A percentile compares a stretch with the other conserved stretches of the same genome.
These are phyloP conservation scores for Temnothorax ravouxi DNA, from an alignment of 2,888 invertebrate genomes.

Conservation along the genomic window DNA sequence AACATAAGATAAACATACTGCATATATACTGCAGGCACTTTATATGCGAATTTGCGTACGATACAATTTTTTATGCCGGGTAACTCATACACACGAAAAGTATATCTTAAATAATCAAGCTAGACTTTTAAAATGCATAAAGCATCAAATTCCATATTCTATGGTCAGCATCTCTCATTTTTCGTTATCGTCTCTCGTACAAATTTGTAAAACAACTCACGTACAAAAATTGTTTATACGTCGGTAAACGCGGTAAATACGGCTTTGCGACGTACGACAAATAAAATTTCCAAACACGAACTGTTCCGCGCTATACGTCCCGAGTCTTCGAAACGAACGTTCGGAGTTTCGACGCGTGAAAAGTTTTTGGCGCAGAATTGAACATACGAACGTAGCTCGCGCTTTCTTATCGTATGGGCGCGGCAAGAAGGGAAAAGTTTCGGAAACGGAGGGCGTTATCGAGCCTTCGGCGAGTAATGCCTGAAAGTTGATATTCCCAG, in stretches of 20 bases:
- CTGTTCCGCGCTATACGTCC: background rate
- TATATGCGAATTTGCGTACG: background rate
- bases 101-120: slow-evolving; percentile 3
- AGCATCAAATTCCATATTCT: background rate
- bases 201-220: background rate
- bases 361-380: slow-evolving; percentile 29
- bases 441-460: slow-evolving; percentile 37
- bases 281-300: slow-evolving; percentile 10
- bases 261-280: slow-evolving; percentile 1
- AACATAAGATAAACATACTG: slow-evolving; percentile 15
- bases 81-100: background rate
- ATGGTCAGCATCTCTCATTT: background rate
- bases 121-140: background rate
- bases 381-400: slow-evolving; percentile 10
- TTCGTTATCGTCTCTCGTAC: background rate
- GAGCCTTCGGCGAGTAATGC: slow-evolving; percentile 25
- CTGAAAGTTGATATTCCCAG: slow-evolving; percentile 33
- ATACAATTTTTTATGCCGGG: background rate
- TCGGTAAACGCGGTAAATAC: background rate
- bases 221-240: slow-evolving; percentile 11
- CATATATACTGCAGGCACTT: background rate
- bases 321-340: slow-evolving; percentile 17
- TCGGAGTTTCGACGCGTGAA: slow-evolving; percentile 30
- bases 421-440: slow-evolving; percentile 41
- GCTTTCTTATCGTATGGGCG: background rate